Percentiles rank a stretch among this genome's conserved stretches.
Conservation (phyloP, 2,797 vertebrate species). For the Notolabrus celidotus region DNA sequence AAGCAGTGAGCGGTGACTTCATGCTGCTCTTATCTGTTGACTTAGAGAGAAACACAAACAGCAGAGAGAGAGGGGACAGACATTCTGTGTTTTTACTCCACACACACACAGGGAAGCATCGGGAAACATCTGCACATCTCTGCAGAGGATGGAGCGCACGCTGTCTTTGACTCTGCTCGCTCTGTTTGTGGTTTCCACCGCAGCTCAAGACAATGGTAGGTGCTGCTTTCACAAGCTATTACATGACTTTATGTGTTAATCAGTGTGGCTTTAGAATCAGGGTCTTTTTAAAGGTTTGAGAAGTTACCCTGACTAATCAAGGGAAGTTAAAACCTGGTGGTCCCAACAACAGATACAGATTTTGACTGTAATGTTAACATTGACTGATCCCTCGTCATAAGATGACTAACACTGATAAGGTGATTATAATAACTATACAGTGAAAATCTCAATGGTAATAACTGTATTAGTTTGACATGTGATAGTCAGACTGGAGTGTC, state of each 20-base stretch:
- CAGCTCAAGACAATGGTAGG: slow-evolving; percentile 59
- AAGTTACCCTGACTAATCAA: too few species aligned
- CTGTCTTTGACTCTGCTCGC: slow-evolving; percentile 50
- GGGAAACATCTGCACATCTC: slow-evolving; percentile 1
- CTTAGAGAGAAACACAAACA: slow-evolving; percentile 56
- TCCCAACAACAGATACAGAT: too few species aligned
- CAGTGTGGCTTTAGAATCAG: neutral
- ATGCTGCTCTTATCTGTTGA: slow-evolving; percentile 61
- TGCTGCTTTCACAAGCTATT: neutral
- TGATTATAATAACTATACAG: too few species aligned
- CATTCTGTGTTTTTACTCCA: slow-evolving; percentile 17
- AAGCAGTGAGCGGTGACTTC: slow-evolving; percentile 17
- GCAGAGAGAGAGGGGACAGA: slow-evolving; percentile 3
- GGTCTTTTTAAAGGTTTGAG: too few species aligned
- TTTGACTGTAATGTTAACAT: too few species aligned
- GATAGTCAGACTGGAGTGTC: neutral
- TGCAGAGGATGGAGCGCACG: slow-evolving; percentile 46
- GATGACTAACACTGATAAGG: too few species aligned
- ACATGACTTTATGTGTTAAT: neutral
- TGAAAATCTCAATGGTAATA: too few species aligned
- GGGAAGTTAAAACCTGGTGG: too few species aligned
- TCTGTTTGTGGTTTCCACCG: slow-evolving; percentile 28
- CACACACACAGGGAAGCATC: too few species aligned
- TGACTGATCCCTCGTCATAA: too few species aligned
- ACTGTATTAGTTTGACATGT: too few species aligned